Evolutionary conservation across 2,888 invertebrate genomes (phyloP), one percentile per base, ranked within the genome.

Genomic region (Seira musarum): DNA sequence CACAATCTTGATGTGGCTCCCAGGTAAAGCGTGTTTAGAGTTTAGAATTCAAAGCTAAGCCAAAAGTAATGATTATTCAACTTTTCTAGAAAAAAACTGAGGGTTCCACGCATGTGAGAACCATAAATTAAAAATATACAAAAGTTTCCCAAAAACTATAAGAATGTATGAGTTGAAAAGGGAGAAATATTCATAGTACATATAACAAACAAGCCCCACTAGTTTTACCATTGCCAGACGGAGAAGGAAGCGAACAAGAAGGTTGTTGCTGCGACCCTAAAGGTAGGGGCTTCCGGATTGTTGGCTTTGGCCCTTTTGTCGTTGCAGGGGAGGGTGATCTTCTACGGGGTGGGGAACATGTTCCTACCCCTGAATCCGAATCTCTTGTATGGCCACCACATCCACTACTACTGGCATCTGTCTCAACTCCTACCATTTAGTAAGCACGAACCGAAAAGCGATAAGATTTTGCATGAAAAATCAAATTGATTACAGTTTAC

Each of bases 311-410:
- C 1, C 49, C 30, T 13, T 19, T 65, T 5, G 79, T 66, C 15
- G 79, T 82, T 65, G 75, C 66, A 30, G 83, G 85, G 22, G 85
- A 84, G 1, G 86, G 84, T 5, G 83, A 82, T 71, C 84, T 71
- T 53, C 72, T 35, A 49, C 84, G 81, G 6, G 83, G 84, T 10
- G 86, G 86, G 13, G 86, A 83, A 69, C 85, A 86, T 17, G 86
- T 86, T 57, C 86, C 86, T 25, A 86, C 84, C 21, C 85, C 86
- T 46, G 85, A 85, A 63, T 86, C 86, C 2, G 86, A 86, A 63
- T 85, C 85, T 40, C 85, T 70, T 53, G 82, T 82, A 24, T 76
- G 81, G 22, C 63, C 70, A 70, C 75, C 80, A 64, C 76, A 80
- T 75, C 81, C 81, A 64, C 81, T 71, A 80, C 79, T 82, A 57